Conservation (phyloP, 2,797 vertebrate genomes). For the Acrossocheilus wenchowensis region DNA sequence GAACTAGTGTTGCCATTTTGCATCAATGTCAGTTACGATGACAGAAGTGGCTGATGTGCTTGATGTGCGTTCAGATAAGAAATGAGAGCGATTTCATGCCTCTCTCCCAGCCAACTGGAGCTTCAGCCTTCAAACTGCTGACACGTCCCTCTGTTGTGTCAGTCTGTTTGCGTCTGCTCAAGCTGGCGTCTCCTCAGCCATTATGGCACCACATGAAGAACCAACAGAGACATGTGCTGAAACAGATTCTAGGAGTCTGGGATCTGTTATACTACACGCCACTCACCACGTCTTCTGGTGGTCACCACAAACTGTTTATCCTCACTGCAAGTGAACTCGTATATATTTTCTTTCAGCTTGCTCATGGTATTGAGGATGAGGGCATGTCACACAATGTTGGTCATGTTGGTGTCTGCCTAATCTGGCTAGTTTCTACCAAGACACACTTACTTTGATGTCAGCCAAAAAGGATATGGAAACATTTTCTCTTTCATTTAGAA, state of each 20-base stretch:
- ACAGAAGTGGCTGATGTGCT: conserved; percentile 32
- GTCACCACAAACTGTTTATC: conserved; percentile 5
- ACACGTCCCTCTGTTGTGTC: conserved; percentile 18
- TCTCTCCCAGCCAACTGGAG: conserved; percentile 20
- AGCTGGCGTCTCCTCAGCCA: conserved; percentile 29
- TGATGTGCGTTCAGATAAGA: conserved; percentile 28
- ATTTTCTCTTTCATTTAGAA: background rate
- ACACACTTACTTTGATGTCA: background rate
- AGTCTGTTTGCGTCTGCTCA: conserved; percentile 19
- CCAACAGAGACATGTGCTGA: conserved; percentile 42
- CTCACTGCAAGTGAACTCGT: background rate
- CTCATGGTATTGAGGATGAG: conserved; percentile 10
- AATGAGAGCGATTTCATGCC: conserved; percentile 20
- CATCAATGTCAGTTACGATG: conserved; percentile 27
- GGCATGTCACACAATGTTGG: conserved; percentile 8
- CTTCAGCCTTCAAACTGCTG: conserved; percentile 19
- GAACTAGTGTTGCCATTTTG: conserved; percentile 12
- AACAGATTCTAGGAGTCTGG: conserved; percentile 45
- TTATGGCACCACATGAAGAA: conserved; percentile 38
- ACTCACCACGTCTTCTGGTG: conserved; percentile 3
- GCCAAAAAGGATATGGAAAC: background rate
- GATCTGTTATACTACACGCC: conserved; percentile 19
- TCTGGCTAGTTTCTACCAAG: background rate
- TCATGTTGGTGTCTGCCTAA: background rate
- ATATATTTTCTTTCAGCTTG: background rate